Percentiles rank a stretch among this genome's conserved stretches.
Conservation (phyloP, 2,888 invertebrate species). For the Parnassius glacialis region DNA sequence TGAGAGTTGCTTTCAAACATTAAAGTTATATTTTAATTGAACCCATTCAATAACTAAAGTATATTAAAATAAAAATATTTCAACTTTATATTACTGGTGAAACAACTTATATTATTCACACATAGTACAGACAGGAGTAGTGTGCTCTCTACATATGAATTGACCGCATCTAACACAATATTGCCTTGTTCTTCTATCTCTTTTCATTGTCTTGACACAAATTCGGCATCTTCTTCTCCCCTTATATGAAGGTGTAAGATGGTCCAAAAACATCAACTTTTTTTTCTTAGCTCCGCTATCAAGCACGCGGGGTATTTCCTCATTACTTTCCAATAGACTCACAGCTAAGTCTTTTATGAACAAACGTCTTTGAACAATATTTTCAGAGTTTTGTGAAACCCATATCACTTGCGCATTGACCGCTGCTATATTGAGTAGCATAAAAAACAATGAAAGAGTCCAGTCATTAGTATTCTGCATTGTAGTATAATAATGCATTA, state of each 20-base stretch:
- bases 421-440: slow-evolving; percentile 65
- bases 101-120: slow-evolving; percentile 37
- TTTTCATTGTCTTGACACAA: slow-evolving; percentile 51
- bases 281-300: slow-evolving; percentile 33
- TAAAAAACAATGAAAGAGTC: slow-evolving; percentile 67
- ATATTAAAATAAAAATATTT: no score
- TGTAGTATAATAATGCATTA: slow-evolving; percentile 72
- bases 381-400: slow-evolving; percentile 47
- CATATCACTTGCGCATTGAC: slow-evolving; percentile 72
- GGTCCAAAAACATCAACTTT: slow-evolving; percentile 31
- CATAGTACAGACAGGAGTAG: slow-evolving; percentile 52
- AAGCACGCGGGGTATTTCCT: slow-evolving; percentile 30
- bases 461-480: slow-evolving; percentile 70
- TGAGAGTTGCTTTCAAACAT: no score
- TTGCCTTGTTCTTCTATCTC: slow-evolving; percentile 61
- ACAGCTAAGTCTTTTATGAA: slow-evolving; percentile 64
- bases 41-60: no score
- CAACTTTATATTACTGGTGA: not conserved
- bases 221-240: slow-evolving; percentile 56
- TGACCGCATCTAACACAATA: slow-evolving; percentile 60
- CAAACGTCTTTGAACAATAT: slow-evolving; percentile 48
- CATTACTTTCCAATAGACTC: slow-evolving; percentile 49
- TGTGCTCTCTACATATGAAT: slow-evolving; percentile 66
- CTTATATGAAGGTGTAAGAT: slow-evolving; percentile 34
- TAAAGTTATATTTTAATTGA: no score